Evolutionary conservation across 2,113 vertebrate species (phyloP).

Genomic region (Lepus timidus): DNA sequence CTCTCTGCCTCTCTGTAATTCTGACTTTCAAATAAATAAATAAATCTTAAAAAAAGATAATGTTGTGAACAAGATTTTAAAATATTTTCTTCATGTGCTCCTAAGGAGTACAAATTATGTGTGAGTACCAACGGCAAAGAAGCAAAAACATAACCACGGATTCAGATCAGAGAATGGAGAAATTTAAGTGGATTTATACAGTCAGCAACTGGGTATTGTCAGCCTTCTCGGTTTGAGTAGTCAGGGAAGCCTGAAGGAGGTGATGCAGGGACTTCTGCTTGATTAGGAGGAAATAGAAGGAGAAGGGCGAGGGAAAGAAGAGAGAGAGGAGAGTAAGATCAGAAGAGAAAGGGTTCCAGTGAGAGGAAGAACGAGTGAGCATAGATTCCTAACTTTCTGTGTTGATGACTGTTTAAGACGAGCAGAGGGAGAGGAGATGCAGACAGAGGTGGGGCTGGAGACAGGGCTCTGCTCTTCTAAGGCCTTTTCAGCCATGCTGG

Average conservation of each 20-base stretch:
- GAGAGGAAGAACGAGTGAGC: background rate
- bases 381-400: background rate
- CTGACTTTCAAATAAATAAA: too few relatives aligned
- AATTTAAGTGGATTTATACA: background rate
- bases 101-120: too few relatives aligned
- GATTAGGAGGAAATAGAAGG: background rate
- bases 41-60: too few relatives aligned
- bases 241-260: background rate
- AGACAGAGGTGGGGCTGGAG: background rate
- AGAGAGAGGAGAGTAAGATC: background rate
- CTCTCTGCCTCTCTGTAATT: too few relatives aligned
- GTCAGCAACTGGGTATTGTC: background rate
- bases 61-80: background rate
- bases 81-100: background rate
- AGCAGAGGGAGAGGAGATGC: too few relatives aligned
- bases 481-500: background rate
- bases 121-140: background rate
- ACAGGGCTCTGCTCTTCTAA: background rate
- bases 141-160: background rate
- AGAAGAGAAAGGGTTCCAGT: background rate
- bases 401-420: background rate
- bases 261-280: background rate
- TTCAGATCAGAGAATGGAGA: background rate
- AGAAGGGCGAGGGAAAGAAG: background rate
- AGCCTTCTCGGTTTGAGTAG: background rate